Conservation (phyloP, 2,888 invertebrate species). For the Eristalinus aeneus region DNA sequence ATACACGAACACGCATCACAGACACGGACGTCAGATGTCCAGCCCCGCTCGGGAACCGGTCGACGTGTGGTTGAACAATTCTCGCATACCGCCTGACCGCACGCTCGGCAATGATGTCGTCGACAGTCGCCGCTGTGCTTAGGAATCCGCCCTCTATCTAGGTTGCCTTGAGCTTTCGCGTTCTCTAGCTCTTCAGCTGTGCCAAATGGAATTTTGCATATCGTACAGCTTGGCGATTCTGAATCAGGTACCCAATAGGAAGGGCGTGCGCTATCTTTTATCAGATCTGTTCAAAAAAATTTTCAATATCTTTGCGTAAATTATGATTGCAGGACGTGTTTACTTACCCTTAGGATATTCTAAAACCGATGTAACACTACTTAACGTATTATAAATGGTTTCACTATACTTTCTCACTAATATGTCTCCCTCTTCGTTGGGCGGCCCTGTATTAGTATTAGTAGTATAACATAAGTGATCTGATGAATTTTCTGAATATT, state of each 20-base stretch:
- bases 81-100: conserved; percentile 87
- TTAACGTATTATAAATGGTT: conserved; percentile 87
- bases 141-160: conserved; percentile 12
- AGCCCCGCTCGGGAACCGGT: conserved; percentile 88
- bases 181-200: conserved; percentile 80
- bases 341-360: conserved; percentile 86
- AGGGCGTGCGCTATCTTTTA: conserved; percentile 89
- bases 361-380: conserved; percentile 86
- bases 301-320: not conserved
- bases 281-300: conserved; percentile 81
- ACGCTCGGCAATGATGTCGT: conserved; percentile 86
- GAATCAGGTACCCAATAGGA: conserved; percentile 91
- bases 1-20: conserved; percentile 85
- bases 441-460: conserved; percentile 76
- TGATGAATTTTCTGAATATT: conserved; percentile 72
- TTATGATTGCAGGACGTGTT: not conserved
- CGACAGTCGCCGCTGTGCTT: conserved; percentile 75
- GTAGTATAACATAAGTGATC: conserved; percentile 72
- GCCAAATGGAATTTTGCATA: conserved; percentile 85
- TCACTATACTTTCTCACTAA: conserved; percentile 86
- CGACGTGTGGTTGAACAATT: conserved; percentile 82
- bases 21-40: conserved; percentile 88
- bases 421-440: conserved; percentile 81
- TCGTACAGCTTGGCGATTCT: conserved; percentile 85
- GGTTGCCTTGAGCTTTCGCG: conserved; percentile 72